Percentiles rank a stretch among this genome's conserved stretches.
phyloP scores from a whole-genome alignment of 2,888 invertebrate species.

The Pyrocoelia pectoralis region DNA sequence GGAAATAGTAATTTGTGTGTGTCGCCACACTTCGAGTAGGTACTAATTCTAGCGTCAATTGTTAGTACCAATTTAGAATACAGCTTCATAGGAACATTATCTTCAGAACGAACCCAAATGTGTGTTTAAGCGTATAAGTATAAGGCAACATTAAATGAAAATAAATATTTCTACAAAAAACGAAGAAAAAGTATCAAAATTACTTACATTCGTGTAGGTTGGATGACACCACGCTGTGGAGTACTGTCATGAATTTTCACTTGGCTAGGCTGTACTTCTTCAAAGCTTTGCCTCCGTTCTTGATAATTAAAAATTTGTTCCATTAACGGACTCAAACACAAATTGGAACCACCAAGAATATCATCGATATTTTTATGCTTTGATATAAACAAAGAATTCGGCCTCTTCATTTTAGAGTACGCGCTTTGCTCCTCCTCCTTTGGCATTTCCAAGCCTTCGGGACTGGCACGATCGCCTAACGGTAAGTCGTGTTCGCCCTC shows the following conservation, averaged over 20 bases:
- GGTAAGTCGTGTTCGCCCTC: conserved; percentile 63
- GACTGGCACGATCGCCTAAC: conserved; percentile 81
- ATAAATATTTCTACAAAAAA: too few relatives aligned
- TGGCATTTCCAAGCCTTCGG: conserved; percentile 74
- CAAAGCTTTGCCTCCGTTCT: conserved; percentile 55
- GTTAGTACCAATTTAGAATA: too few relatives aligned
- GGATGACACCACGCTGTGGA: conserved; percentile 73
- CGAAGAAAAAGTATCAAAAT: background rate
- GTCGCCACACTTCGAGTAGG: too few relatives aligned
- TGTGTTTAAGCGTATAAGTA: too few relatives aligned
- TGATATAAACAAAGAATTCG: conserved; percentile 76
- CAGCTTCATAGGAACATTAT: too few relatives aligned
- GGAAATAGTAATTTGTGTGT: too few relatives aligned
- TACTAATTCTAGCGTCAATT: too few relatives aligned
- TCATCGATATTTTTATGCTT: conserved; percentile 90
- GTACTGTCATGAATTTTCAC: conserved; percentile 83
- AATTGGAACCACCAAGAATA: conserved; percentile 73
- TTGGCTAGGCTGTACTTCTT: conserved; percentile 76
- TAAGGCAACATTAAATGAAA: too few relatives aligned
- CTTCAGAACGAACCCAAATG: too few relatives aligned
- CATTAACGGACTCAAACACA: conserved; percentile 72
- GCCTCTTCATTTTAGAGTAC: conserved; percentile 43
- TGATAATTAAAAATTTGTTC: conserved; percentile 62
- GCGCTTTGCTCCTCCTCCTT: conserved; percentile 54
- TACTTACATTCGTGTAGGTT: conserved; percentile 55